Percentiles rank a stretch among this genome's conserved stretches.
These are phyloP conservation scores for Sus scrofa DNA, from an alignment of 2,113 vertebrate genomes.

Conservation along the genomic window T2T-Sscrofa CM000817.6:3721501-3722000, in stretches of 20 bases:
- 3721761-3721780: fast-evolving
- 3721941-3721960: neutral
- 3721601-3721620: neutral
- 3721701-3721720: neutral
- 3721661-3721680: neutral
- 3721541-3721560: neutral
- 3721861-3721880: neutral
- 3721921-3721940: fast-evolving
- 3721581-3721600: neutral
- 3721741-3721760: fast-evolving
- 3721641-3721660: fast-evolving
- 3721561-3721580: neutral
- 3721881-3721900: neutral
- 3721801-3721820: too few species aligned
- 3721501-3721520: neutral
- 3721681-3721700: neutral
- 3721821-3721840: neutral
- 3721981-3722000: too few species aligned
- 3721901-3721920: neutral
- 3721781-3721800: neutral
- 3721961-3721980: fast-evolving
- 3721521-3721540: fast-evolving
- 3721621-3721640: neutral
- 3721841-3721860: neutral
- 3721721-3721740: neutral